Evolutionary conservation across 2,888 invertebrate species (phyloP).

Genomic region (Thymelicus acteon): DNA sequence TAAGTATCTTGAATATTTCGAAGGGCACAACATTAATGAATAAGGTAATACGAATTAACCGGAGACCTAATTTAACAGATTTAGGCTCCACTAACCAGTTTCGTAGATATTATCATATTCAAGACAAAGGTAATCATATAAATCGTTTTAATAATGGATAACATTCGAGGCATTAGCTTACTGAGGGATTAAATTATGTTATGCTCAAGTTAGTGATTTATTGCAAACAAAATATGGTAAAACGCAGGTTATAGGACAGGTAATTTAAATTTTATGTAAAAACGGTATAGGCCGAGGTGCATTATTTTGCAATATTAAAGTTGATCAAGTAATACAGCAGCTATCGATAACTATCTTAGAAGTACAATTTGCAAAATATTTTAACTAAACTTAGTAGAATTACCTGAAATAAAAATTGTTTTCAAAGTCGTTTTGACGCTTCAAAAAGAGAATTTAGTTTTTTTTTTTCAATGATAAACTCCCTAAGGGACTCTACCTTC

Average conservation of each 20-base stretch:
- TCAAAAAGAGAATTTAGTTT: neutral
- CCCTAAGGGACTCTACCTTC: neutral
- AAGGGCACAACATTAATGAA: constrained; percentile 24
- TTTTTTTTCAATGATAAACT: neutral
- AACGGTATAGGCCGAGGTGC: neutral
- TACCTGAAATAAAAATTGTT: neutral
- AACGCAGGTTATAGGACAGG: constrained; percentile 25
- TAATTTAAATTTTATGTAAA: constrained; percentile 36
- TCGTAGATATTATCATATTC: constrained; percentile 26
- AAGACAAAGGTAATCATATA: constrained; percentile 23
- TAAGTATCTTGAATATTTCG: constrained; percentile 1
- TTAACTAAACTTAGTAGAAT: neutral
- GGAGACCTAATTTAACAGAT: constrained; percentile 23
- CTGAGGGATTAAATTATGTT: constrained; percentile 30
- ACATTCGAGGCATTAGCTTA: constrained; percentile 21
- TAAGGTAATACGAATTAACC: constrained; percentile 19
- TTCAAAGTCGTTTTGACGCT: neutral
- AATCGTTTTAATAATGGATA: constrained; percentile 31
- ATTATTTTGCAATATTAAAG: constrained; percentile 9
- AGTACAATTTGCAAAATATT: no score
- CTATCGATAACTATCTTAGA: neutral
- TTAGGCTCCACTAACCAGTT: constrained; percentile 16
- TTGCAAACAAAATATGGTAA: constrained; percentile 32
- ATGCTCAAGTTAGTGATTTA: constrained; percentile 30
- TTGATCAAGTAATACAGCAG: neutral